These are phyloP conservation scores for Rhodeus uyekii DNA, from an alignment of 2,797 vertebrate species.

Conservation along the genomic window DNA sequence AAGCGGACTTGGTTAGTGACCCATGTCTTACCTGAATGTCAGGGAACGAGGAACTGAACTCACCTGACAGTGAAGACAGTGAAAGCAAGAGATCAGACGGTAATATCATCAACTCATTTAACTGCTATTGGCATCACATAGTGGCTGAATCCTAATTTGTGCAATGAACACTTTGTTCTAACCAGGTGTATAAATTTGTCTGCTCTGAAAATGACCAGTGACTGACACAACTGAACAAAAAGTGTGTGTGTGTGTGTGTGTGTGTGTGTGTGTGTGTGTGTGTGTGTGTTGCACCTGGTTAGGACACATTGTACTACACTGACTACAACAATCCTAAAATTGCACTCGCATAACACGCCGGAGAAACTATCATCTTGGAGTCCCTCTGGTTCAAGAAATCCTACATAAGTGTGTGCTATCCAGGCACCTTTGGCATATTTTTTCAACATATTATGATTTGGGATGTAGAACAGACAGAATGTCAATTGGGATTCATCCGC, in stretches of 20 bases:
- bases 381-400: neutral
- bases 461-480: neutral
- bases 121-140: slow-evolving; percentile 17
- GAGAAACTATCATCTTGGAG: neutral
- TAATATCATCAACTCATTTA: slow-evolving; percentile 51
- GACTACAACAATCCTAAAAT: neutral
- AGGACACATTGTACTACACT: neutral
- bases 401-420: neutral
- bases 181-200: neutral
- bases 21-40: slow-evolving; percentile 56
- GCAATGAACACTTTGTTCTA: neutral
- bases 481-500: slow-evolving; percentile 23
- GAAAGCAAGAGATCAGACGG: slow-evolving; percentile 63
- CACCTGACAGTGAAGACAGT: slow-evolving; percentile 59
- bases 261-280: no score
- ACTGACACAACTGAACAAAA: no score
- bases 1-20: slow-evolving; percentile 40
- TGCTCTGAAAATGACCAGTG: no score
- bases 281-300: neutral
- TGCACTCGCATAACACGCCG: neutral
- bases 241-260: no score
- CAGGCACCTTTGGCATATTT: neutral
- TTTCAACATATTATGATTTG: neutral
- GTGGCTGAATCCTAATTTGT: slow-evolving; percentile 15
- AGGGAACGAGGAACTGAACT: slow-evolving; percentile 62